A percentile compares a stretch with the other conserved stretches of the same genome.
Conservation (phyloP, 2,113 vertebrate genomes). For the Cottus gobio region DNA sequence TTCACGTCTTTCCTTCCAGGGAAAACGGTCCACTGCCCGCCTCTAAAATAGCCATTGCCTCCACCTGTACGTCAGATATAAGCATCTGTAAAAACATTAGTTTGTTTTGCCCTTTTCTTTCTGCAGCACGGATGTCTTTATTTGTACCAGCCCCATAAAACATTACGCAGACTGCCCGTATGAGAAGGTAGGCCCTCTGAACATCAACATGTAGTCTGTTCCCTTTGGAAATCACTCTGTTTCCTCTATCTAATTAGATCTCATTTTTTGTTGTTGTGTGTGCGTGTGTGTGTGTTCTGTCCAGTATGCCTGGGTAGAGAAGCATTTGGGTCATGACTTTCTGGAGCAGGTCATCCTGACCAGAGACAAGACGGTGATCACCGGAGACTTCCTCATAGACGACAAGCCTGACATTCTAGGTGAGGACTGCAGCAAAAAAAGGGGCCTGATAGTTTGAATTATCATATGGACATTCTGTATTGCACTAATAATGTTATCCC, state of each 20-base stretch:
- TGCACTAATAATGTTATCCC: not conserved
- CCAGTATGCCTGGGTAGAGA: constrained; percentile 97
- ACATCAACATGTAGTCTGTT: not conserved
- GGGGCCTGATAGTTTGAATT: not conserved
- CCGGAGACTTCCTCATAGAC: constrained; percentile 93
- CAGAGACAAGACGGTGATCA: constrained; percentile 93
- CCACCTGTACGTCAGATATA: not conserved
- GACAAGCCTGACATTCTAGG: constrained; percentile 94
- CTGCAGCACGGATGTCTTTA: constrained; percentile 94
- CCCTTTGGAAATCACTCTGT: not conserved
- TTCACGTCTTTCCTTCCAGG: not conserved
- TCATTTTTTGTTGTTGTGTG: constrained; percentile 29
- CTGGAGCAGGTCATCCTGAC: constrained; percentile 94
- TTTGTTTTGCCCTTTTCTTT: constrained; percentile 26
- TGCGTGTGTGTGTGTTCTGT: constrained; percentile 31
- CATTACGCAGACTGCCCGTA: constrained; percentile 90
- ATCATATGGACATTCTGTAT: not conserved
- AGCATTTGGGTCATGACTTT: constrained; percentile 91
- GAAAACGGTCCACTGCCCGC: not conserved
- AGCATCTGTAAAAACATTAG: not conserved
- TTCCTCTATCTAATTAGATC: constrained; percentile 18
- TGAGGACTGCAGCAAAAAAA: constrained; percentile 55
- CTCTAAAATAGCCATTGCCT: not conserved
- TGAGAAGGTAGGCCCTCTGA: constrained; percentile 90
- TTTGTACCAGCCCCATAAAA: constrained; percentile 96